Conservation (phyloP, 2,888 invertebrate species). For the Orthosia gothica region DNA sequence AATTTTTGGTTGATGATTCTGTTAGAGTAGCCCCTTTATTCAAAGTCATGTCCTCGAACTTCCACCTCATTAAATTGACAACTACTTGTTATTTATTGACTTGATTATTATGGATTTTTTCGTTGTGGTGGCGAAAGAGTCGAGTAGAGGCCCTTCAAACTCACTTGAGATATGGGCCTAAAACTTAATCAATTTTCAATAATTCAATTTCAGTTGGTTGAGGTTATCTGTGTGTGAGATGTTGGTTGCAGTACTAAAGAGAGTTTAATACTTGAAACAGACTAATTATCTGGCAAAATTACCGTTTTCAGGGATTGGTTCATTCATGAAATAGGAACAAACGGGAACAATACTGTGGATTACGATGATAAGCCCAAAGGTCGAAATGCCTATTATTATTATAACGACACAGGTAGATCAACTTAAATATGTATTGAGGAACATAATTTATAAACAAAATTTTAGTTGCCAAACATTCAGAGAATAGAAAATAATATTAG, state of each 20-base stretch:
- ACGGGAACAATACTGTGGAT: neutral
- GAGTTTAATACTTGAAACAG: constrained; percentile 5
- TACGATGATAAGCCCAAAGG: neutral
- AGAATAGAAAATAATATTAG: constrained; percentile 38
- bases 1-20: no score
- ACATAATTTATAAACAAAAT: constrained; percentile 29
- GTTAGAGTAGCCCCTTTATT: no score
- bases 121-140: neutral
- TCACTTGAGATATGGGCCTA: neutral
- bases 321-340: constrained; percentile 9
- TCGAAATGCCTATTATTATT: no score
- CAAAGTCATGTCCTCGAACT: no score
- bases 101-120: no score
- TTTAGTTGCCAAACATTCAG: constrained; percentile 39
- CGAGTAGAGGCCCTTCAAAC: neutral
- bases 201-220: constrained; percentile 11
- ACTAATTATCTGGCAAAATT: constrained; percentile 12
- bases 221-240: neutral
- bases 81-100: neutral
- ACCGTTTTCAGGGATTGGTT: constrained; percentile 3
- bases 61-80: neutral
- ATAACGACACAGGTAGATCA: constrained; percentile 7
- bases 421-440: constrained; percentile 31
- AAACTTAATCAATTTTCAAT: neutral
- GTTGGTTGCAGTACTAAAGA: neutral